A percentile compares a stretch with the other conserved stretches of the same genome.
Evolutionary conservation across 35 echinoderm and acorn worm genomes (phyloP).

Genomic region (Lytechinus pictus): DNA sequence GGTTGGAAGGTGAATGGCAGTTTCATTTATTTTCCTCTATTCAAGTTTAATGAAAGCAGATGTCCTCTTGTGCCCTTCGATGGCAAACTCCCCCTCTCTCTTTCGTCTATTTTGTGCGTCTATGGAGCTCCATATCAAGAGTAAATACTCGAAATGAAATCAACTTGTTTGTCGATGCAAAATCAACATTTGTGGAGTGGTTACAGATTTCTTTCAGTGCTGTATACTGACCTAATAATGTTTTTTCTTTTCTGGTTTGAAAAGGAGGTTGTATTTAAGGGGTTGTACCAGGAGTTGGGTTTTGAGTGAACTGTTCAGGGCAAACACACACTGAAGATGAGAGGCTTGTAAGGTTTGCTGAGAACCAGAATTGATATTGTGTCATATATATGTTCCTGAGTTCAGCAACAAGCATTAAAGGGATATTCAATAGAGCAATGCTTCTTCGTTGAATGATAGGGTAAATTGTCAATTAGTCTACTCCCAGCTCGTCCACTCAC

Average conservation of each 20-base stretch:
- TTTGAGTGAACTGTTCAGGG: neutral
- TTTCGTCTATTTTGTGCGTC: neutral
- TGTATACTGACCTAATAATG: neutral
- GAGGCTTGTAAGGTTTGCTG: neutral
- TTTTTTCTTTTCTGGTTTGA: neutral
- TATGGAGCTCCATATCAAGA: neutral
- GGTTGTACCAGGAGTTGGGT: neutral
- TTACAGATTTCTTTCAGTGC: neutral
- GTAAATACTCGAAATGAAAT: constrained; percentile 1
- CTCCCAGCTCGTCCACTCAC: too few relatives aligned
- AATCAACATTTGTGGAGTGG: constrained; percentile 9
- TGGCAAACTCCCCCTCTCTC: neutral
- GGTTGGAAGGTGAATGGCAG: neutral
- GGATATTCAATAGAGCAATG: neutral
- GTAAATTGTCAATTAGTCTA: too few relatives aligned
- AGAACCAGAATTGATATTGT: neutral
- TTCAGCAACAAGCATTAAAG: neutral
- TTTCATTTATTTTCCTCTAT: neutral
- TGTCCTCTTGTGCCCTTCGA: neutral
- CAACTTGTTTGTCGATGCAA: neutral
- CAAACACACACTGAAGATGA: neutral
- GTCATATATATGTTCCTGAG: neutral
- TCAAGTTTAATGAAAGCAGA: constrained; percentile 13
- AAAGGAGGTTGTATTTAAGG: neutral
- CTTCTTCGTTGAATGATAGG: too few relatives aligned